A percentile compares a stretch with the other conserved stretches of the same genome.
Evolutionary conservation across 2,113 vertebrate genomes (phyloP).

Genomic region (Psilopogon haemacephalus): DNA sequence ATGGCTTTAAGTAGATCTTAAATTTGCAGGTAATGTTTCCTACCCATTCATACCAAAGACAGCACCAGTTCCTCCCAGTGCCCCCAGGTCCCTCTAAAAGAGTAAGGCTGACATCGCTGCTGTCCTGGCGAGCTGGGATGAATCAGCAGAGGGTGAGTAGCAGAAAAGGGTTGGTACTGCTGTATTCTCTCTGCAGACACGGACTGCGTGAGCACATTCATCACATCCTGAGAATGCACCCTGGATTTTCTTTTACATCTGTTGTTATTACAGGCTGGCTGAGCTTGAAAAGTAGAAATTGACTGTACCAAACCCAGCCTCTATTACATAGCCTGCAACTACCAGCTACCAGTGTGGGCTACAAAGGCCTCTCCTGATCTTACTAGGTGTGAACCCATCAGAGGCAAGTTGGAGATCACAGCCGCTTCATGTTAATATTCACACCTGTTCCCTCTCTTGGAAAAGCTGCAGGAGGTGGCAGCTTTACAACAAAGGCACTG

Average conservation of each 20-base stretch:
- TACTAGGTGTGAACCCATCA: not conserved
- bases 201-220: not conserved
- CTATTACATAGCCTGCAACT: accelerated
- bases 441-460: not conserved
- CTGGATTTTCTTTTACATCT: not conserved
- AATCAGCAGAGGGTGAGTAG: constrained; percentile 44
- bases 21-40: not conserved
- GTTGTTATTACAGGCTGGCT: constrained; percentile 8
- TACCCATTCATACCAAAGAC: not conserved
- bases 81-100: not conserved
- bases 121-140: not conserved
- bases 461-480: not conserved
- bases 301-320: accelerated
- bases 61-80: not conserved
- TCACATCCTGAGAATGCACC: constrained; percentile 48
- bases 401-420: accelerated
- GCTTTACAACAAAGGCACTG: not conserved
- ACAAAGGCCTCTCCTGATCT: not conserved
- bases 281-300: constrained; percentile 6
- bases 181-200: not conserved
- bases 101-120: not conserved
- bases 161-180: constrained; percentile 7
- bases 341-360: not conserved
- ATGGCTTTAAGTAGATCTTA: constrained; percentile 3
- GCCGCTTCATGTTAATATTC: accelerated